Evolutionary conservation across 2,113 vertebrate genomes (phyloP), one percentile per base, ranked within the genome.

Genomic region (Paracanthobrama guichenoti): DNA sequence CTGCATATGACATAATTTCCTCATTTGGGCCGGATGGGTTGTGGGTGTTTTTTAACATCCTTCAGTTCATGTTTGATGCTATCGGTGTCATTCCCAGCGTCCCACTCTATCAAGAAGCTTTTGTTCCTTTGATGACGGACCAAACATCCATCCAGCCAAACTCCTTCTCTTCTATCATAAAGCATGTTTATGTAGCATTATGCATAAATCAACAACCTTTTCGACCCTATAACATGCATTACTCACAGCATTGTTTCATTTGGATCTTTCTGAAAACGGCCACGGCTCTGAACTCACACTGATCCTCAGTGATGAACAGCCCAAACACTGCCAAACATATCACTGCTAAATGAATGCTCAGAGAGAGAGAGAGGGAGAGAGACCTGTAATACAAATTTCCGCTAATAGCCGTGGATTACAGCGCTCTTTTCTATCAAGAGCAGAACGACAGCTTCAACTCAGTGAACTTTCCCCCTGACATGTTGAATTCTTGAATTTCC

Each of bases 251-350:
- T 46, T 31, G 55, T 79, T 84, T 78, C 79, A 79, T 13, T 66
- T 85, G 24, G 57, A 44, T 31, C 72, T 82, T 84, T 88, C 55
- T 79, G 44, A 46, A 84, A 79, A 81, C 42, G 18, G 60, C 69
- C 35, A 82, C 39, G 73, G 71, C 57, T 31, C 48, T 87, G 81
- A 84, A 79, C 78, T 87, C 81, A 76, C 77, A 74, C 62, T 78
- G 86, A 79, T 72, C 64, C 79, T 66, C 35, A 48, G 48, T 87
- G 86, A 87, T 57, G 82, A 69, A 87, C 24, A 28, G 84, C 35
- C 73, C 10, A 50, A 28, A 74, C 24, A 31, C 86, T 82, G 88
- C 85, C 88, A 86, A 86, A 86, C 86, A 76, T 48, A 89, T 87
- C 79, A 82, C 20, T 42, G 26, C 83, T 84, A 82, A 66, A 67